These are phyloP conservation scores for Parauchenoglanis ngamensis DNA, from an alignment of 2,797 vertebrate species.

Conservation along the genomic window DNA sequence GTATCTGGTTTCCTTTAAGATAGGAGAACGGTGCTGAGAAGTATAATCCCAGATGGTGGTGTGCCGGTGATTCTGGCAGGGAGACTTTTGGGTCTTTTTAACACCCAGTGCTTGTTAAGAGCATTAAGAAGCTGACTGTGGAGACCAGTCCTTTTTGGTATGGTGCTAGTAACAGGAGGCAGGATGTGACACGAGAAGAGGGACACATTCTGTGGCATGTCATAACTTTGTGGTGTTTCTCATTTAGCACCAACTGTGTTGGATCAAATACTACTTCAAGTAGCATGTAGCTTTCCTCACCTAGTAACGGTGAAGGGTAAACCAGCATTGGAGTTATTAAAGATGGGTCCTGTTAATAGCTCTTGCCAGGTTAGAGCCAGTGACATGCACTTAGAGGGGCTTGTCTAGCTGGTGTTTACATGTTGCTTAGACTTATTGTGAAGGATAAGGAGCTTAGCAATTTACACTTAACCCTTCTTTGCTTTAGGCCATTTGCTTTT, in stretches of 20 bases:
- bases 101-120: constrained; percentile 76
- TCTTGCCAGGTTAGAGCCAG: constrained; percentile 12
- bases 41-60: constrained; percentile 32
- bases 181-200: constrained; percentile 37
- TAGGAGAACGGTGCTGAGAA: constrained; percentile 31
- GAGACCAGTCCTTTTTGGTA: constrained; percentile 64
- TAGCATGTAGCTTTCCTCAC: not conserved
- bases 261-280: constrained; percentile 5
- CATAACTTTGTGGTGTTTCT: not conserved
- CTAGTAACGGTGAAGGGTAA: not conserved
- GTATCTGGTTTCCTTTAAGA: constrained; percentile 40
- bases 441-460: constrained; percentile 9
- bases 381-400: constrained; percentile 34
- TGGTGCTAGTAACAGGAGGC: constrained; percentile 71
- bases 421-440: constrained; percentile 31
- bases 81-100: constrained; percentile 72
- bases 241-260: constrained; percentile 3
- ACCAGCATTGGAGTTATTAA: not conserved
- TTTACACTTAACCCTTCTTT: constrained; percentile 11
- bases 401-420: constrained; percentile 42
- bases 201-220: constrained; percentile 49
- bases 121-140: constrained; percentile 71
- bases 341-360: constrained; percentile 22
- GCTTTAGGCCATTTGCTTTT: constrained; percentile 12
- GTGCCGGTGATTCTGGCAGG: constrained; percentile 47